Base-by-base conservation (phyloP, 1,140 invertebrate genomes). In the Drosophila orena region DNA sequence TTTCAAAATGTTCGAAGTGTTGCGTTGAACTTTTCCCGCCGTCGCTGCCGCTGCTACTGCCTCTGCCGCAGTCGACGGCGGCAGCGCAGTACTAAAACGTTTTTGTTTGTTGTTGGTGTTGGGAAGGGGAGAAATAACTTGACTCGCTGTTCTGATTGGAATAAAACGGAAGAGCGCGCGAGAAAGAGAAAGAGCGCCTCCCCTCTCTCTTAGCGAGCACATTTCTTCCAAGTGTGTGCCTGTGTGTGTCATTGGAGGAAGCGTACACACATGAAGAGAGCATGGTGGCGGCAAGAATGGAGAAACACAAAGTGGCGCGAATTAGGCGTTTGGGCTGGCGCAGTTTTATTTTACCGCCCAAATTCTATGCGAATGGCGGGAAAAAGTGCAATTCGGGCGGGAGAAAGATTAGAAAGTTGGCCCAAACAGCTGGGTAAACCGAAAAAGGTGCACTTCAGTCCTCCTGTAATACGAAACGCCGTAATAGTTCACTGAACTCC, bases 311-410 rank as follows among this genome's bases (percentile, higher is more conserved):
- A 88, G 79, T 89, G 84, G 83, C 83, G 83, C 79, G 83, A 88
- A 88, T 88, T 88, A 77, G 79, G 75, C 84, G 68, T 83, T 88
- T 79, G 53, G 64, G 83, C 81, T 86, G 84, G 83, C 84, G 83
- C 83, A 88, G 65, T 86, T 88, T 81, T 68, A 79, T 71, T 75
- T 88, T 88, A 88, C 71, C 83, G 84, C 84, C 84, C 80, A 88
- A 88, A 88, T 84, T 84, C 84, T 84, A 89, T 89, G 52, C 66
- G 50, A 68, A 77, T 88, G 83, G 83, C 83, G 83, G 70, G 83
- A 88, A 80, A 86, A 88, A 83, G 70, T 88, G 83, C 84, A 88
- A 83, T 89, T 75, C 66, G 59, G 56, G 66, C 77, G 59, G 65
- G 62, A 79, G 68, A 73, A 49, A 80, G 74, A 85, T 78, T 88